phyloP scores from a whole-genome alignment of 2,113 vertebrate species.

The Rhinoderma darwinii region DNA sequence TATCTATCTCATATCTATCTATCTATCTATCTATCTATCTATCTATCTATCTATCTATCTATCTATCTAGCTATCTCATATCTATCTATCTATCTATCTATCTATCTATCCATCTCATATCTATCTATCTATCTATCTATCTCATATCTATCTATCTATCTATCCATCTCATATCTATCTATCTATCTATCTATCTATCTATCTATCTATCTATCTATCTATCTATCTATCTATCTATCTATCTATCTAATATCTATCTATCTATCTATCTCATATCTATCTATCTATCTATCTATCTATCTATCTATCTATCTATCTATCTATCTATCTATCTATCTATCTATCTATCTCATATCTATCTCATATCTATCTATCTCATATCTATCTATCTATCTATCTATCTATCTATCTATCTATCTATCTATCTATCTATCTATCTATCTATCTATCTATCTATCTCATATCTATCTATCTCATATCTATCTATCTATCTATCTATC shows the following conservation, averaged over 20 bases:
- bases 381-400: too few relatives aligned
- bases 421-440: too few relatives aligned
- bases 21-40: constrained; percentile 9
- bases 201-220: background rate
- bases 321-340: too few relatives aligned
- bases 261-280: background rate
- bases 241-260: too few relatives aligned
- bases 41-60: background rate
- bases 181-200: background rate
- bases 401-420: too few relatives aligned
- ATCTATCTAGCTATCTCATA: background rate
- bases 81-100: background rate
- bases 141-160: background rate
- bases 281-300: background rate
- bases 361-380: too few relatives aligned
- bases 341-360: too few relatives aligned
- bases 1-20: background rate
- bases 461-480: too few relatives aligned
- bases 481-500: too few relatives aligned
- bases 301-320: background rate
- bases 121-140: too few relatives aligned
- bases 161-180: background rate
- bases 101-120: background rate
- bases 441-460: too few relatives aligned
- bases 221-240: background rate